Evolutionary conservation across 2,888 invertebrate genomes (phyloP).

Genomic region (Noctua janthe): DNA sequence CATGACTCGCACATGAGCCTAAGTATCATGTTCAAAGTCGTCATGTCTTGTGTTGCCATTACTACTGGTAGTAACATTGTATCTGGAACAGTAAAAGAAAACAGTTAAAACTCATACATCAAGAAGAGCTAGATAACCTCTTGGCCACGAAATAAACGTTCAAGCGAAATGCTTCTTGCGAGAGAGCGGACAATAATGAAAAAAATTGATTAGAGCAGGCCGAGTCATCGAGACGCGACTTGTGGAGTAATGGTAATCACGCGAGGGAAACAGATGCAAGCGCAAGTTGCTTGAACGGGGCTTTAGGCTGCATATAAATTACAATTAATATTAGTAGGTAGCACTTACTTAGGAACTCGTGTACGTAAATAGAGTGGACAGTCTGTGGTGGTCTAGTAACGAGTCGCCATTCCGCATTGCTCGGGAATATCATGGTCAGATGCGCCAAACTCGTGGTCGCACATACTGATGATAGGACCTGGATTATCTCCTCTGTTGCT

Average conservation of each 20-base stretch:
- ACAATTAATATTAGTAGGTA: not conserved
- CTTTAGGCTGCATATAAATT: not conserved
- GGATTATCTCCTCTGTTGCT: constrained; percentile 93
- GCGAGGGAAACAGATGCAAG: not conserved
- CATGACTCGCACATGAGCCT: constrained; percentile 96
- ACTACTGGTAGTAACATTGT: constrained; percentile 94
- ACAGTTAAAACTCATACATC: not conserved
- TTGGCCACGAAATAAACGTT: not conserved
- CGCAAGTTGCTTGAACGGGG: not conserved
- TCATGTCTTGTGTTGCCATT: constrained; percentile 93
- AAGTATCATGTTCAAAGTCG: constrained; percentile 94
- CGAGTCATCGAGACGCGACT: not conserved
- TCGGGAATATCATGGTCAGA: constrained; percentile 95
- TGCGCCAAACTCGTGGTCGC: constrained; percentile 94
- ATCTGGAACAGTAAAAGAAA: constrained; percentile 84
- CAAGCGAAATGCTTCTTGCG: not conserved
- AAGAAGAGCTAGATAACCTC: not conserved
- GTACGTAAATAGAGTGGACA: constrained; percentile 91
- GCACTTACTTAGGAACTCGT: constrained; percentile 92
- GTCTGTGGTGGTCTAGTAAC: constrained; percentile 75
- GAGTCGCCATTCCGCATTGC: constrained; percentile 92
- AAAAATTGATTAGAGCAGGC: not conserved
- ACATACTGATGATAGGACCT: constrained; percentile 93
- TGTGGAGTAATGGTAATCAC: not conserved
- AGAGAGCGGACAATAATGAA: not conserved